Evolutionary conservation across 1,140 invertebrate species (phyloP).

Genomic region (Heterodera schachtii): DNA sequence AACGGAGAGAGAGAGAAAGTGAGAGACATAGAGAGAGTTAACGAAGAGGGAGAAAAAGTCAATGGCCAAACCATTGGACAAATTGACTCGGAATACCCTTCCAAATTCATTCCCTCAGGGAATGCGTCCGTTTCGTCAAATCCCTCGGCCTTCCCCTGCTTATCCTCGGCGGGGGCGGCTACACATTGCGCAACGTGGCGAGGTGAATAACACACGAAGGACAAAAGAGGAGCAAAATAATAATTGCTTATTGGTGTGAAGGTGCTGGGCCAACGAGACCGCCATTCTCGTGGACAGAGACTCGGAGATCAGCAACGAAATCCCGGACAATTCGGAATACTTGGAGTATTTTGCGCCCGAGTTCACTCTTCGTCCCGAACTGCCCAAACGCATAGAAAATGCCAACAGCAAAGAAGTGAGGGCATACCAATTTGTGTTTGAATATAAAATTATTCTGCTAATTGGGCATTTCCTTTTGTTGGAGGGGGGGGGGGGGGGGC

Average conservation of each 20-base stretch:
- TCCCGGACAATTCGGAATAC: slow-evolving; percentile 86
- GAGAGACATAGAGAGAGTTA: too few relatives aligned
- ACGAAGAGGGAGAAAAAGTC: not conserved
- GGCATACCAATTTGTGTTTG: too few relatives aligned
- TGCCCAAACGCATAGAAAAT: slow-evolving; percentile 82
- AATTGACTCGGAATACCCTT: too few relatives aligned
- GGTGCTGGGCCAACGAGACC: slow-evolving; percentile 99
- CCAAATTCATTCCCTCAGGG: slow-evolving; percentile 66
- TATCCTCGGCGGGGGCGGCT: slow-evolving; percentile 88
- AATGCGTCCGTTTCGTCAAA: slow-evolving; percentile 95
- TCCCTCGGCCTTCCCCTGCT: slow-evolving; percentile 88
- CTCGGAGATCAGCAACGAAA: slow-evolving; percentile 84
- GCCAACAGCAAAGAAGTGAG: slow-evolving; percentile 79
- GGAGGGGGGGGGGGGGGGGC: too few relatives aligned
- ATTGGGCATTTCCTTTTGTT: too few relatives aligned
- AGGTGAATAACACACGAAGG: slow-evolving; percentile 95
- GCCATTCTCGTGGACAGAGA: slow-evolving; percentile 80
- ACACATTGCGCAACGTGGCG: slow-evolving; percentile 94
- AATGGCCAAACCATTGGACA: not conserved
- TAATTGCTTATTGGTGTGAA: not conserved
- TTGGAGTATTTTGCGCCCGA: slow-evolving; percentile 93
- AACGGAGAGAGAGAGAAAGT: too few relatives aligned
- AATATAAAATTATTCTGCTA: too few relatives aligned
- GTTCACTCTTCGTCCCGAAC: slow-evolving; percentile 87
- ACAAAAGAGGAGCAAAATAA: slow-evolving; percentile 27